Evolutionary conservation across 2,888 invertebrate species (phyloP).

Genomic region (Dioctria rufipes): DNA sequence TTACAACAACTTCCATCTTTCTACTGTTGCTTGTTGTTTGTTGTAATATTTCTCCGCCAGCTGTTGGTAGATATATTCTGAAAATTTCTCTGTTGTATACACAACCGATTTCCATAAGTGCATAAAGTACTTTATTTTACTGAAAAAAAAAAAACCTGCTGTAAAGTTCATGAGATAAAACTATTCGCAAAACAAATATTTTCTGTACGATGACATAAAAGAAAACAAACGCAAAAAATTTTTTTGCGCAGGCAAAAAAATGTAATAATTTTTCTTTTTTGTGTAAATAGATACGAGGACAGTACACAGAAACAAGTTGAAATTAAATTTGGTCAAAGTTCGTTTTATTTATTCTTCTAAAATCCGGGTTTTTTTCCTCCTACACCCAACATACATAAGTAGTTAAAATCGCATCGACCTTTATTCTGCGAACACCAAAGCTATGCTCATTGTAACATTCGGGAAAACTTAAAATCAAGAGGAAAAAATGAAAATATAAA

Average conservation of each 20-base stretch:
- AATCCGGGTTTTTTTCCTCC: neutral
- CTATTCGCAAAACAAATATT: neutral
- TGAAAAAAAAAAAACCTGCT: no score
- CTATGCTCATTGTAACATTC: neutral
- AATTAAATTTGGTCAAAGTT: neutral
- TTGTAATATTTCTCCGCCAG: no score
- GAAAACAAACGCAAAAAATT: neutral
- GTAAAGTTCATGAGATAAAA: neutral
- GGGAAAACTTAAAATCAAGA: neutral
- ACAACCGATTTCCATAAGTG: neutral
- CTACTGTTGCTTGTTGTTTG: neutral
- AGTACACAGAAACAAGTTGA: neutral
- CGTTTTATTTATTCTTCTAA: neutral
- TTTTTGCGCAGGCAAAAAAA: neutral
- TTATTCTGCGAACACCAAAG: no score
- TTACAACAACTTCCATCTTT: neutral
- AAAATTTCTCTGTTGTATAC: no score
- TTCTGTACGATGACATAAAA: neutral
- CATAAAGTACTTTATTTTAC: neutral
- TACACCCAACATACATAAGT: neutral
- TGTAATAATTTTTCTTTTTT: neutral
- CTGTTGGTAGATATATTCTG: no score
- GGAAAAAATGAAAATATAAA: no score
- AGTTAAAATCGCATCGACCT: no score
- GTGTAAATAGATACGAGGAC: neutral